phyloP scores from a whole-genome alignment of 2,797 vertebrate species.

The Cyclopterus lumpus region DNA sequence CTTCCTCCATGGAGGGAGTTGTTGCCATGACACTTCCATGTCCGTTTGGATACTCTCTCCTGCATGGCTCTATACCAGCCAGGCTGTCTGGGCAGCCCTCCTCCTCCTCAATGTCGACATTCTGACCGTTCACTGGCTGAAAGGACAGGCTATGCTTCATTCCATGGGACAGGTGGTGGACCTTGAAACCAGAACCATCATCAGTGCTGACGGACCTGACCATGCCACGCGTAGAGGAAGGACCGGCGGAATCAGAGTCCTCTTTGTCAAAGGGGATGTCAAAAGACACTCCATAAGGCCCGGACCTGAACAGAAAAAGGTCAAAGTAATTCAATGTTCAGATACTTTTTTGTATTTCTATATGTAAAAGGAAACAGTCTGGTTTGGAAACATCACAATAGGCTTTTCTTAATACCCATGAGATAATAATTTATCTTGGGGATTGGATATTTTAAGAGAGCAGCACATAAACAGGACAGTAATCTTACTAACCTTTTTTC shows the following conservation, averaged over 20 bases:
- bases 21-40: conserved; percentile 78
- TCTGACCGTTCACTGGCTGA: conserved; percentile 92
- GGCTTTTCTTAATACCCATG: not conserved
- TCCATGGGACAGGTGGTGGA: conserved; percentile 84
- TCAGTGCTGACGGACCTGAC: conserved; percentile 94
- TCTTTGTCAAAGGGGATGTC: conserved; percentile 97
- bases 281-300: conserved; percentile 95
- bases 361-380: not conserved
- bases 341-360: not conserved
- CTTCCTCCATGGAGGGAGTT: conserved; percentile 92
- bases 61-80: conserved; percentile 68
- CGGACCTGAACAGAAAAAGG: conserved; percentile 84
- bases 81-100: conserved; percentile 80
- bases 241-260: conserved; percentile 70
- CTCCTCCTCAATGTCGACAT: conserved; percentile 89
- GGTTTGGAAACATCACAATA: conserved; percentile 5
- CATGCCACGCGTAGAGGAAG: conserved; percentile 85
- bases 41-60: conserved; percentile 69
- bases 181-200: conserved; percentile 90
- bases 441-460: not conserved
- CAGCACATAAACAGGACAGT: not conserved
- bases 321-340: not conserved
- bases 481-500: conserved; percentile 89
- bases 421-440: not conserved
- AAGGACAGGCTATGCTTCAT: conserved; percentile 92